Base-by-base conservation (phyloP, 2,888 invertebrate species). In the Habroteleia sp. region DNA sequence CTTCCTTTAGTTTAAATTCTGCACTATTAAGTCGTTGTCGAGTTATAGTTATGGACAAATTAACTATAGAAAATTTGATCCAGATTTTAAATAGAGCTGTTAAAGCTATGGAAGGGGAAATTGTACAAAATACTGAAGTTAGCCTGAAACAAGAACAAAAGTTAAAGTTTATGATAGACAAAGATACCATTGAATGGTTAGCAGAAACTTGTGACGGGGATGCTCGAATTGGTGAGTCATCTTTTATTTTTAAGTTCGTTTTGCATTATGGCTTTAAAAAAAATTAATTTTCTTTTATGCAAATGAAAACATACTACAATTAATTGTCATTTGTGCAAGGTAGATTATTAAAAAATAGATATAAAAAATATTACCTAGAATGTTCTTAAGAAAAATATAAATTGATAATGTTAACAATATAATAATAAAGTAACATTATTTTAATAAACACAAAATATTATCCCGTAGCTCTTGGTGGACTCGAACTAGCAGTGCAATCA, bases 201-300 rank as follows among this genome's bases (percentile, higher is more conserved):
- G 93, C 94, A 0, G 93, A 93, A 83, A 91, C 94, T 54, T 93
- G 94, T 83, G 95, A 95, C 87, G 96, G 96, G 1, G 95, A 96
- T 89, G 95, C 95, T 3, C 89, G 96, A 78, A 92, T 76, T 31
- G 76, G 76, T 76, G 37, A 1, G 10, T 37, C 2, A 10, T 10
- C 2, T 3, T 31, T 31, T 31, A n/a, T n/a, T n/a, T n/a, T n/a
- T n/a, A n/a, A n/a, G n/a, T n/a, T n/a, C n/a, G n/a, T n/a, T n/a
- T n/a, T n/a, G n/a, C n/a, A n/a, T n/a, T n/a, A n/a, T n/a, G n/a
- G n/a, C n/a, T n/a, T n/a, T n/a, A n/a, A n/a, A n/a, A 27, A 27
- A 27, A 27, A 20, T 2, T 20, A 20, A 20, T 20, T 20, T 20
- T 20, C 20, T n/a, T n/a, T n/a, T n/a, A n/a, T n/a, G n/a, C n/a